A percentile compares a stretch with the other conserved stretches of the same genome.
Evolutionary conservation across 2,113 vertebrate species (phyloP).

Genomic region (Pagrus major): DNA sequence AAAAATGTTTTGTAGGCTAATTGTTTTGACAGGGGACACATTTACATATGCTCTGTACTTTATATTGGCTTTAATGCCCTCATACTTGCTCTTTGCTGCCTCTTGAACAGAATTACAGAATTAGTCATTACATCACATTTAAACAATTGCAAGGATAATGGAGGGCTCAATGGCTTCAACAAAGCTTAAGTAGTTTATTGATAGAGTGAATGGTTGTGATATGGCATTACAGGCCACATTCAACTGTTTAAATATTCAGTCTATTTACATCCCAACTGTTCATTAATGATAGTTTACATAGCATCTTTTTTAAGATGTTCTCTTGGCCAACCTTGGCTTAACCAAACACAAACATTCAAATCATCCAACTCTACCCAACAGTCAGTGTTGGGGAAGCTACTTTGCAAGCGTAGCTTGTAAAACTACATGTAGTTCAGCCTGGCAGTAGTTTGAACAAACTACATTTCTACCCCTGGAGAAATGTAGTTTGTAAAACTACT

Average conservation of each 20-base stretch:
- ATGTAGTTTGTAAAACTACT: too few relatives aligned
- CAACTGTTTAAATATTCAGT: constrained; percentile 4
- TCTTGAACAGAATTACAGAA: constrained; percentile 8
- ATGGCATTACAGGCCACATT: not conserved
- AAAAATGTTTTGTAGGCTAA: not conserved
- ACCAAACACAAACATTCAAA: not conserved
- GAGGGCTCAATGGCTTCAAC: constrained; percentile 16
- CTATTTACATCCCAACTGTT: not conserved
- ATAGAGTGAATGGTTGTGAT: not conserved
- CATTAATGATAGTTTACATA: not conserved
- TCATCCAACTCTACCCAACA: not conserved
- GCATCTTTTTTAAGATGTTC: not conserved
- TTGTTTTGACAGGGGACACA: constrained; percentile 27
- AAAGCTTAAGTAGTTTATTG: constrained; percentile 31
- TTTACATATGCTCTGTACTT: constrained; percentile 1
- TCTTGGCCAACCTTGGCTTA: not conserved
- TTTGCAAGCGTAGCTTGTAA: too few relatives aligned
- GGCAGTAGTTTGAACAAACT: too few relatives aligned
- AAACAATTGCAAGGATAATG: constrained; percentile 41
- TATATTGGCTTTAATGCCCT: constrained; percentile 7
- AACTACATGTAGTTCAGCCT: too few relatives aligned
- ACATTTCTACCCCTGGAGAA: too few relatives aligned
- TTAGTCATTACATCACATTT: constrained; percentile 19
- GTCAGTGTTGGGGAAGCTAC: too few relatives aligned
- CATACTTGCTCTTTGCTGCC: constrained; percentile 16